phyloP scores from a whole-genome alignment of 1,140 invertebrate genomes.

The Scaptomyza hsui region DNA sequence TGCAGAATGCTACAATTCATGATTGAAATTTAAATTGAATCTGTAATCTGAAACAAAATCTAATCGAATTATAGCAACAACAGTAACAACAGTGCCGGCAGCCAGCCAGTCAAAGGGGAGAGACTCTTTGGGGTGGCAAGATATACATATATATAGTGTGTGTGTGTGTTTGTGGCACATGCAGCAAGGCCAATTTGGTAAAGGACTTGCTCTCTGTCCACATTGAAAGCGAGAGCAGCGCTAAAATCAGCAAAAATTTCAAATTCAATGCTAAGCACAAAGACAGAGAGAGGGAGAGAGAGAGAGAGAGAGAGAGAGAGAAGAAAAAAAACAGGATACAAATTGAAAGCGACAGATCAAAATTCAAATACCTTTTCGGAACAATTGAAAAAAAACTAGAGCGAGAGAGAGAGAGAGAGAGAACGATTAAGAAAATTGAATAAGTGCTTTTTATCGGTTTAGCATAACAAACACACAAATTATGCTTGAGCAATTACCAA shows the following conservation, averaged over 20 bases:
- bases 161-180: neutral
- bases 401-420: too few relatives aligned
- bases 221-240: slow-evolving; percentile 1
- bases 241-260: slow-evolving; percentile 1
- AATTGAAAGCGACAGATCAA: neutral
- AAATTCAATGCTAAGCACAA: neutral
- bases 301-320: too few relatives aligned
- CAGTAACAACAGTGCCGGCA: neutral
- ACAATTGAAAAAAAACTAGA: neutral
- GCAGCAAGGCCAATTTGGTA: neutral
- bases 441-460: neutral
- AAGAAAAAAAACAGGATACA: too few relatives aligned
- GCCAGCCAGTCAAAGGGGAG: neutral
- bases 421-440: neutral
- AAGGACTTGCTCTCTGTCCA: neutral
- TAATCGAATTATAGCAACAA: slow-evolving; percentile 2
- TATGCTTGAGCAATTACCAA: neutral
- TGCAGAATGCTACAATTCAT: slow-evolving; percentile 1
- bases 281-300: too few relatives aligned
- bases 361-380: neutral
- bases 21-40: slow-evolving; percentile 3
- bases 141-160: neutral
- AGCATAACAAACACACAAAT: slow-evolving; percentile 1
- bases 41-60: slow-evolving; percentile 2
- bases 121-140: neutral